Conservation (phyloP, 2,797 vertebrate species). For the Pyrocephalus nanus region DNA sequence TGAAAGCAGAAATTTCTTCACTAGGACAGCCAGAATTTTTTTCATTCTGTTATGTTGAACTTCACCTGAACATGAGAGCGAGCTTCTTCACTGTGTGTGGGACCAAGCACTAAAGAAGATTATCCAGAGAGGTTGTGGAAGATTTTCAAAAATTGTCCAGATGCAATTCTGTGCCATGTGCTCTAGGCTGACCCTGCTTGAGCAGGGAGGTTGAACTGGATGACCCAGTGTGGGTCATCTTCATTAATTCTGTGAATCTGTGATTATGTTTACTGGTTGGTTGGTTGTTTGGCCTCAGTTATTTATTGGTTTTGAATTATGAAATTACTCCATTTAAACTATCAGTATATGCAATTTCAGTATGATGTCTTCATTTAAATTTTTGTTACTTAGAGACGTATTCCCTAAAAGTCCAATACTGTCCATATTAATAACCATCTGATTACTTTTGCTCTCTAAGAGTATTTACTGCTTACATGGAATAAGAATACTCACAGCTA, state of each 20-base stretch:
- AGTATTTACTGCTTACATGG: not conserved
- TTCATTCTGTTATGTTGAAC: not conserved
- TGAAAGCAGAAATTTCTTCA: not conserved
- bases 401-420: not conserved
- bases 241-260: not conserved
- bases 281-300: no score
- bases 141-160: not conserved
- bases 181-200: not conserved
- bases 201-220: not conserved
- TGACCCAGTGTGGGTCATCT: not conserved
- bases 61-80: not conserved
- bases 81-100: not conserved
- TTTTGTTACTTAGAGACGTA: not conserved
- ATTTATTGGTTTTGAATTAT: not conserved
- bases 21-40: accelerated
- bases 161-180: not conserved
- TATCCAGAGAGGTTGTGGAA: not conserved
- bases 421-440: not conserved
- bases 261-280: not conserved
- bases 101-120: not conserved
- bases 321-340: not conserved
- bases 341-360: not conserved
- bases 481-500: not conserved
- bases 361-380: not conserved
- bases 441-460: not conserved